Evolutionary conservation across 2,113 vertebrate species (phyloP).

Genomic region (Lagopus muta): DNA sequence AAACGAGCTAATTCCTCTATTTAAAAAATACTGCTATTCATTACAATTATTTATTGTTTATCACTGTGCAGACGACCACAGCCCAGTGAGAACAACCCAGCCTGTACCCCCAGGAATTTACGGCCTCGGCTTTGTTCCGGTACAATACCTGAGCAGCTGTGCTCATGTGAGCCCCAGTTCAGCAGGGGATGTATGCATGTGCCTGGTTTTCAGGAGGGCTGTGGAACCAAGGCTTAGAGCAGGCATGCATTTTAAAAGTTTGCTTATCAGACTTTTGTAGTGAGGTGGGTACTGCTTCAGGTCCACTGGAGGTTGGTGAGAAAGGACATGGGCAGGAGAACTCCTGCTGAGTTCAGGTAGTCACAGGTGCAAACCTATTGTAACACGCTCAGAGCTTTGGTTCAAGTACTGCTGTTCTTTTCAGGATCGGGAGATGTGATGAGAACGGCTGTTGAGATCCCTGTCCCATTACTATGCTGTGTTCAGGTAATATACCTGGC

Average conservation of each 20-base stretch:
- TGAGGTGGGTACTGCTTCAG: neutral
- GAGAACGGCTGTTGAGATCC: neutral
- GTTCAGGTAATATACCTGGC: neutral
- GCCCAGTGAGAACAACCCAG: rapidly evolving
- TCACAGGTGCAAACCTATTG: neutral
- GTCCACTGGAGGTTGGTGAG: neutral
- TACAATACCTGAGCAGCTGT: neutral
- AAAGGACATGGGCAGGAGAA: neutral
- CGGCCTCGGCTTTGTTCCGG: neutral
- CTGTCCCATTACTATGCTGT: neutral
- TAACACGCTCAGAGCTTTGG: neutral
- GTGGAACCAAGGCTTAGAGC: neutral
- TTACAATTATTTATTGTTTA: conserved; percentile 55
- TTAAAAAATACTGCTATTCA: conserved; percentile 41
- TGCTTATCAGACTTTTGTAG: neutral
- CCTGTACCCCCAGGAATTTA: neutral
- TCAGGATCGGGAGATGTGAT: neutral
- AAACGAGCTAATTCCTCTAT: neutral
- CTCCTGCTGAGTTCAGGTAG: neutral
- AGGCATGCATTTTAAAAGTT: neutral
- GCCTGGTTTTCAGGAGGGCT: neutral
- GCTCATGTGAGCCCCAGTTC: neutral
- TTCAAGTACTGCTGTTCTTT: neutral
- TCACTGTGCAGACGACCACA: neutral
- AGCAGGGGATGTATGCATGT: rapidly evolving